Percentiles rank a stretch among this genome's conserved stretches.
These are phyloP conservation scores for Hormaphis cornu DNA, from an alignment of 1,140 invertebrate genomes.

Conservation along the genomic window DNA sequence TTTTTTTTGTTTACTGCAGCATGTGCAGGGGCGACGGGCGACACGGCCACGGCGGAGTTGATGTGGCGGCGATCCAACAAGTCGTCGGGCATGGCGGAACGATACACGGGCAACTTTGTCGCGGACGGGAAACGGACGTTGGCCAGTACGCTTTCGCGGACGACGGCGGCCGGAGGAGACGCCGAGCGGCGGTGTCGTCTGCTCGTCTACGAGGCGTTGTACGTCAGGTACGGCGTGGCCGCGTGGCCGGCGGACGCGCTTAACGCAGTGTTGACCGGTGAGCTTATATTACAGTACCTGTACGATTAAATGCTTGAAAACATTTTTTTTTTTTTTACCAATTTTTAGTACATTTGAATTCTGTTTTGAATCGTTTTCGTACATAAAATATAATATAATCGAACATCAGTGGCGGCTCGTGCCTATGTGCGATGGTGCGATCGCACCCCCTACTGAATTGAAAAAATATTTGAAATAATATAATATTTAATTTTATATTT, in stretches of 20 bases:
- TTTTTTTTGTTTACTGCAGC: background rate
- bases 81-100: background rate
- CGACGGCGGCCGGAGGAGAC: background rate
- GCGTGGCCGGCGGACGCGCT: background rate
- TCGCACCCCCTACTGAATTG: too few relatives aligned
- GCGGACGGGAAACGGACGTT: background rate
- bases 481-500: too few relatives aligned
- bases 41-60: background rate
- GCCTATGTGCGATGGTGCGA: too few relatives aligned
- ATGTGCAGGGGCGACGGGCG: background rate
- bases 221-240: constrained; percentile 9
- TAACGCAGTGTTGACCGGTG: background rate
- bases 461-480: too few relatives aligned
- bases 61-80: background rate
- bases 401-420: too few relatives aligned
- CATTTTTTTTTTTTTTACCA: too few relatives aligned
- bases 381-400: too few relatives aligned
- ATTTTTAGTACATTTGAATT: too few relatives aligned
- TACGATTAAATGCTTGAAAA: too few relatives aligned
- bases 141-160: background rate
- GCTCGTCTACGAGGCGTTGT: background rate
- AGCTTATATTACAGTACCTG: too few relatives aligned
- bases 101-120: background rate
- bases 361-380: too few relatives aligned
- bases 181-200: background rate